Evolutionary conservation across 2,888 invertebrate species (phyloP), one percentile per base, ranked within the genome.

Genomic region (Iphiclides podalirius): DNA sequence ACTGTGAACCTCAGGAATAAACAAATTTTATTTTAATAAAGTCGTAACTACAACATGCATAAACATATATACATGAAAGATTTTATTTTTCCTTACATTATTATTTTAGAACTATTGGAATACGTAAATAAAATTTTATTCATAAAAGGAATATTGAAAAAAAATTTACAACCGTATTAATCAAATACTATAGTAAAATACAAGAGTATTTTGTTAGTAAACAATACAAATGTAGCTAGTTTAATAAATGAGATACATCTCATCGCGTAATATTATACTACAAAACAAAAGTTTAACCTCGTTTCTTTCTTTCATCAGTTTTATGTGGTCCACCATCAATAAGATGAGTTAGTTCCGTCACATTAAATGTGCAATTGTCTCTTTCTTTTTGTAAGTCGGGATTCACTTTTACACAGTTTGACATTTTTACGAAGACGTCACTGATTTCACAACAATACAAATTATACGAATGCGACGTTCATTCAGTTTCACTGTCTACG

Each of bases 251-350:
- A 20, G 6, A 4, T 20, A 20, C 6, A 6, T 20, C 6, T 20
- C 20, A n/a, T n/a, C n/a, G n/a, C n/a, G n/a, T n/a, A n/a, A n/a
- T n/a, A n/a, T n/a, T n/a, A n/a, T n/a, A n/a, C n/a, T n/a, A n/a
- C n/a, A n/a, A n/a, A 36, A 4, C 20, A 20, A 26, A 41, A 16
- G 15, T 42, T 28, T 52, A 73, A 89, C 89, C 89, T 76, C 79
- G 72, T 57, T 76, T 79, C 52, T 70, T 93, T 58, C 96, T 92
- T 63, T 92, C 92, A 43, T 87, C 81, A 1, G 95, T 96, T 78
- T 93, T 94, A 46, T 93, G 90, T 46, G 82, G 79, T n/a, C 94
- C 93, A 4, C 96, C 96, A 79, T 95, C 94, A 59, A 96, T 89
- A 57, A 95, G 89, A 70, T 94, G 81, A 0, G 95, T 95, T 58